phyloP scores from a whole-genome alignment of 2,888 invertebrate species.

The Polymixis flavicincta region DNA sequence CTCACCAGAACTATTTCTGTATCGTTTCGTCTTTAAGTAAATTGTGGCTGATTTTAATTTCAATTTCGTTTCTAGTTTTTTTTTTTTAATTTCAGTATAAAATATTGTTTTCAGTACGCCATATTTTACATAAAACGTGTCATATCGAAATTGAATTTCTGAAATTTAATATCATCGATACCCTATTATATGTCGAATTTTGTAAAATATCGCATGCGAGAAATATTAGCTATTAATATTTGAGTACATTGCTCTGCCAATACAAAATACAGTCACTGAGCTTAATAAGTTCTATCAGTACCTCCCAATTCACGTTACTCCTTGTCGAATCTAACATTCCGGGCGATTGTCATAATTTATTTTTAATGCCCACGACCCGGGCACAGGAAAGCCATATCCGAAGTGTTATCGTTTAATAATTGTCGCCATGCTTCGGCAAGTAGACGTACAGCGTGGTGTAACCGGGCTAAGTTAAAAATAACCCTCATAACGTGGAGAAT shows the following conservation, averaged over 20 bases:
- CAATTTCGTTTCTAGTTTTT: conserved; percentile 42
- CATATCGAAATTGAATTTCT: conserved; percentile 21
- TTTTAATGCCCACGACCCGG: conserved; percentile 51
- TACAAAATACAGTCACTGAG: not conserved
- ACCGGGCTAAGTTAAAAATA: conserved; percentile 63
- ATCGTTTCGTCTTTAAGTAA: conserved; percentile 66
- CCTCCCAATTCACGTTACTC: conserved; percentile 28
- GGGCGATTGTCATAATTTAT: conserved; percentile 56
- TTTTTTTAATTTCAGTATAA: not conserved
- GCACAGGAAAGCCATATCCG: conserved; percentile 67
- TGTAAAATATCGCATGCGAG: conserved; percentile 1
- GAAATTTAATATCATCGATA: conserved; percentile 10
- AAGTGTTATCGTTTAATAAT: conserved; percentile 64
- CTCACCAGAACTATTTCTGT: conserved; percentile 70
- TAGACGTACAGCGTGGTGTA: conserved; percentile 43
- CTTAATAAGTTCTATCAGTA: conserved; percentile 37
- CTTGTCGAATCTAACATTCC: conserved; percentile 53
- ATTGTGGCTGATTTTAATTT: conserved; percentile 59
- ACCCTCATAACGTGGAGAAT: conserved; percentile 29
- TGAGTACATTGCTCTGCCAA: not conserved
- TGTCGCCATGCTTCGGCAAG: conserved; percentile 61
- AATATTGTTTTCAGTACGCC: not conserved
- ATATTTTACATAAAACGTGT: conserved; percentile 25
- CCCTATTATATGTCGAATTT: not conserved
- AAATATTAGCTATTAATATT: conserved; percentile 6